Evolutionary conservation across 2,797 vertebrate species (phyloP), one percentile per base, ranked within the genome.

Genomic region (Anguilla anguilla): DNA sequence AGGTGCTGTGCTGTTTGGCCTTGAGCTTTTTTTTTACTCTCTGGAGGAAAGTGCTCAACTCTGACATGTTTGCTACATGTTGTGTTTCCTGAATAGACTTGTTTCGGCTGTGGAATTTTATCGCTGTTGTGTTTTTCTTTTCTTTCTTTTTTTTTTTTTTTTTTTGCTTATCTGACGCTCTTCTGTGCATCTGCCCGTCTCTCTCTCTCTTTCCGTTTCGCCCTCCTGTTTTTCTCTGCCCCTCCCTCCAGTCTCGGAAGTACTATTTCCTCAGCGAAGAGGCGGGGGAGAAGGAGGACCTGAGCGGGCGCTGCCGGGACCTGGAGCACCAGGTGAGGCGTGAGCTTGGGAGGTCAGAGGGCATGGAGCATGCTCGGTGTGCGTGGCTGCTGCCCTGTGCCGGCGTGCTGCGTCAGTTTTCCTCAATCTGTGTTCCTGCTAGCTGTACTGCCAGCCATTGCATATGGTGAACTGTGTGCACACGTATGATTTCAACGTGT

Each of bases 201-300:
- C 31, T 19, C 43, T 85, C 87, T 81, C 7, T 57, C 55, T 9
- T 72, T 86, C 83, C 51, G 28, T n/a, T 85, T 57, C 74, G 35
- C 55, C 87, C 35, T 67, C 67, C 17, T 85, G 39, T 49, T 43
- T 84, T 46, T 89, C 39, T 51, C 10, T 28, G 13, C 13, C 59
- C 84, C 17, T 91, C 51, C 88, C 61, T 92, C 3, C 93, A 98
- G 98, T 98, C 97, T 59, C 96, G 97, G 88, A 98, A 97, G 93
- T 98, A 98, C 94, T 98, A 98, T 87, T 98, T 98, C 90, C 94
- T 98, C 51, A 98, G 97, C 7, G 97, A 98, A 89, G 97, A 98
- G 88, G 92, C 93, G 7, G 97, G 96, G 0, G 97, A 96, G 81
- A 96, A 96, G 31, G 96, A 95, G 1, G 95, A 96, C 59, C 90